Evolutionary conservation across 2,113 vertebrate genomes (phyloP), one percentile per base, ranked within the genome.

Genomic region (Paradoxurus hermaphroditus): DNA sequence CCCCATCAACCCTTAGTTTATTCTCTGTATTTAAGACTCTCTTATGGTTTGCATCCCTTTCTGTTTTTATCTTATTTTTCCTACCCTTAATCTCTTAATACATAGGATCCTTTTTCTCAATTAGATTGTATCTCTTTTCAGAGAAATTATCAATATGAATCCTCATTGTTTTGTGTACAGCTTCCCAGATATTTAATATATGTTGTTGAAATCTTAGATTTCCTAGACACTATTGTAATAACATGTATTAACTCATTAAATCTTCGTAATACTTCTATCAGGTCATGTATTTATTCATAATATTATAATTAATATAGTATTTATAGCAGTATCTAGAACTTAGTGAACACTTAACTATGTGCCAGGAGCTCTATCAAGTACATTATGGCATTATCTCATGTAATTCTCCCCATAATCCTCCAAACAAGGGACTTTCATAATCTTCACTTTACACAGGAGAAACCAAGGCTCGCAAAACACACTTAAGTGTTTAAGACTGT

Each of bases 121-220:
- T 67, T 86, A 96, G 39, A 91, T 5, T 82, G 44, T 46, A 59
- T 91, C 81, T 96, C 49, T 95, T 83, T 82, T 94, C 29, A 51
- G 73, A 95, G 18, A 92, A 72, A 83, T 86, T 44, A 67, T 46
- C 56, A 96, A 19, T 59, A 77, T 88, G n/a, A 87, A 94, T 90
- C 41, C 7, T 94, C n/a, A 56, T 14, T 72, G 16, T 75, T 78
- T 90, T 87, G 15, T 59, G 3, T 51, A 62, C 25, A 34, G 70
- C 34, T 95, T 89, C 39, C 27, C 68, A 92, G 75, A 49, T 94
- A 46, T 72, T 96, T 51, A 95, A 36, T 41, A 82, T 19, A 79
- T 62, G 53, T 72, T 70, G 18, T 14, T 77, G 63, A 96, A 53
- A 31, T 86, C 44, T 86, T 56, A 81, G 18, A 68, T 51, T 16